phyloP scores from a whole-genome alignment of 2,113 vertebrate genomes.

The Herpailurus yagouaroundi region DNA sequence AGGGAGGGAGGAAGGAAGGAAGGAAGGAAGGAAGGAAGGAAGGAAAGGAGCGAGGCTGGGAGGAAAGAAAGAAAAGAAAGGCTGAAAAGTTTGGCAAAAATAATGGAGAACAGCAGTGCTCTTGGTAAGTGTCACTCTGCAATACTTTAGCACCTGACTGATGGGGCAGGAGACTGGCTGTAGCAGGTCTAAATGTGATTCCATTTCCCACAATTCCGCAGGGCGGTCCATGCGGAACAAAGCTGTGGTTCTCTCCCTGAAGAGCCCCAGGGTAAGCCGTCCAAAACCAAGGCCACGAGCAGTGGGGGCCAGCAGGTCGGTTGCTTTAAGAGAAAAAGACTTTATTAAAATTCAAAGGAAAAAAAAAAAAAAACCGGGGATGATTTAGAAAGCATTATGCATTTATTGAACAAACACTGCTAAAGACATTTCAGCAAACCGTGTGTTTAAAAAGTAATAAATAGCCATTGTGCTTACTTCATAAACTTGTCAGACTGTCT shows the following conservation, averaged over 20 bases:
- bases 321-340: conserved; percentile 79
- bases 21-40: fast-evolving
- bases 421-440: conserved; percentile 85
- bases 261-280: conserved; percentile 66
- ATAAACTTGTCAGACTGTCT: conserved; percentile 96
- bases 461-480: conserved; percentile 94
- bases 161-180: background rate
- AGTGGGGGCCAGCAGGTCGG: background rate
- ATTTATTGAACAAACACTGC: conserved; percentile 86
- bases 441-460: conserved; percentile 91
- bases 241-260: conserved; percentile 82
- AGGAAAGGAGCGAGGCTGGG: background rate
- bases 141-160: background rate
- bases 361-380: conserved; percentile 77
- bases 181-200: background rate
- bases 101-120: background rate
- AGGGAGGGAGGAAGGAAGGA: fast-evolving
- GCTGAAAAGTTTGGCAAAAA: background rate
- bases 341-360: conserved; percentile 85
- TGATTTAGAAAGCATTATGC: conserved; percentile 85
- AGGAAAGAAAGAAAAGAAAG: background rate
- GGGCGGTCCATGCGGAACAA: conserved; percentile 84
- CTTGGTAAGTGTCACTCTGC: background rate
- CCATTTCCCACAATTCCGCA: conserved; percentile 79
- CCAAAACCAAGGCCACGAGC: background rate